Evolutionary conservation across 2,797 vertebrate species (phyloP).

Genomic region (Columba guinea): DNA sequence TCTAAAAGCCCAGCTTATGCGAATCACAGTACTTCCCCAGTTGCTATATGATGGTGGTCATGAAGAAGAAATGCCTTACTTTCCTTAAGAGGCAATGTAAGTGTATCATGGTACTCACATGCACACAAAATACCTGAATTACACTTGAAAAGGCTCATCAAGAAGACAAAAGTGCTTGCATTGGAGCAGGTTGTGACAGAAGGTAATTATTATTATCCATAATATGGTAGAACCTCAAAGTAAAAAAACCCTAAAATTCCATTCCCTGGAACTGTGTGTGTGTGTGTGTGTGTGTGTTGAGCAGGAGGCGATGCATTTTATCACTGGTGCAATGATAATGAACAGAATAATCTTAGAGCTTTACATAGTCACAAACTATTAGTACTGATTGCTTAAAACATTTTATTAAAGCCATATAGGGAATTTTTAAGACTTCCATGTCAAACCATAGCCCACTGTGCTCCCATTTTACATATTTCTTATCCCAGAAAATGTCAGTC

Average conservation of each 20-base stretch:
- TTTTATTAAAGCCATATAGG: neutral
- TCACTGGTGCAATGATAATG: neutral
- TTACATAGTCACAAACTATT: neutral
- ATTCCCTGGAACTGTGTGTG: neutral
- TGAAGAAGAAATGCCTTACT: neutral
- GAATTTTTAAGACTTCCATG: neutral
- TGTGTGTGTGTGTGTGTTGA: no score
- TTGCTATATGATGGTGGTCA: neutral
- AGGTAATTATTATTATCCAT: neutral
- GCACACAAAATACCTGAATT: neutral
- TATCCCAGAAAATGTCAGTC: neutral
- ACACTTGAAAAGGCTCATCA: neutral
- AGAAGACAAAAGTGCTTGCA: neutral
- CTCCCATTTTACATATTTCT: neutral
- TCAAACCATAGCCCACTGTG: neutral
- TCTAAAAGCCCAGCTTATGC: neutral
- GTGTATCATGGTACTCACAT: neutral
- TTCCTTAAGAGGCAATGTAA: neutral
- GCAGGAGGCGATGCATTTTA: neutral
- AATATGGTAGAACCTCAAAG: neutral
- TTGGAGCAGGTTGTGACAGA: neutral
- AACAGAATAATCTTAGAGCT: neutral
- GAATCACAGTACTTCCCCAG: neutral
- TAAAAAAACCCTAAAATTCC: neutral
- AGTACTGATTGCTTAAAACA: neutral